Evolutionary conservation across 2,797 vertebrate species (phyloP).

Genomic region (Mycteria americana): DNA sequence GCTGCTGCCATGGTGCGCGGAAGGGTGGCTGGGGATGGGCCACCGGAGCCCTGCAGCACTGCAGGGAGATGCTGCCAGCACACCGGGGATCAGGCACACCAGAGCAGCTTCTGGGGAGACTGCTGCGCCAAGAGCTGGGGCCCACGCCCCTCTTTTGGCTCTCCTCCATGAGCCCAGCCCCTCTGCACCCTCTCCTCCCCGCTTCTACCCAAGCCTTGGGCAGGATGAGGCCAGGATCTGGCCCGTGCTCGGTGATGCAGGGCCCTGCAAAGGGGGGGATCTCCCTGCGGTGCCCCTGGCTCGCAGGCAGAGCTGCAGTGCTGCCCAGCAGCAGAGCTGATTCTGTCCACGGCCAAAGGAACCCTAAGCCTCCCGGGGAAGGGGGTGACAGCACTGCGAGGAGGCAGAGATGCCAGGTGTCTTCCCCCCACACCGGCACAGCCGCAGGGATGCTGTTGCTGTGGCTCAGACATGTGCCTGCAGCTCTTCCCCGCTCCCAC

Average conservation of each 20-base stretch:
- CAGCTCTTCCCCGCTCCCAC: neutral
- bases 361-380: neutral
- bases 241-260: rapidly evolving
- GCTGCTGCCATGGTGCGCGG: rapidly evolving
- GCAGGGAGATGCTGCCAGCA: neutral
- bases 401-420: neutral
- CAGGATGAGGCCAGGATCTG: neutral
- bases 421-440: neutral
- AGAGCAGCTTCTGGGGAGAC: neutral
- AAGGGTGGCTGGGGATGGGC: neutral
- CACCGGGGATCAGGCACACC: rapidly evolving
- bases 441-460: neutral
- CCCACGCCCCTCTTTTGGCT: neutral
- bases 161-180: neutral
- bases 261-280: neutral
- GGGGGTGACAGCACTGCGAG: neutral
- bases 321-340: neutral
- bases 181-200: neutral
- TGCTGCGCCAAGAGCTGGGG: rapidly evolving
- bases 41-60: rapidly evolving
- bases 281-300: neutral
- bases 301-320: neutral
- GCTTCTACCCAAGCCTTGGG: neutral
- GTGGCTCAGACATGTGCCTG: neutral
- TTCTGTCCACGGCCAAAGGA: neutral